Evolutionary conservation across 2,888 invertebrate species (phyloP).

Genomic region (Merodon equestris): DNA sequence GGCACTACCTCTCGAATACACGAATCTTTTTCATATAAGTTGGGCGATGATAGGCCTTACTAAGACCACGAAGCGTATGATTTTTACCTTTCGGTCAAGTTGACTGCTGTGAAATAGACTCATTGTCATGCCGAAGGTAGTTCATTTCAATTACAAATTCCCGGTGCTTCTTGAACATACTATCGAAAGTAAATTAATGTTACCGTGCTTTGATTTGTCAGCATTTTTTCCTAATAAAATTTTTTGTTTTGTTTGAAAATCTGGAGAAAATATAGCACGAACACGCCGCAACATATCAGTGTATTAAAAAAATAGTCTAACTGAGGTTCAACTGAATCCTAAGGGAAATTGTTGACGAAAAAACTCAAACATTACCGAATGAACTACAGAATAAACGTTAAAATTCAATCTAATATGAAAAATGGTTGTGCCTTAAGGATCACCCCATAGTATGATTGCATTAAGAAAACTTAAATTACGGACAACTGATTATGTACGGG

Average conservation of each 20-base stretch:
- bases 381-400: conserved; percentile 35
- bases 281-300: conserved; percentile 44
- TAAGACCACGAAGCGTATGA: no score
- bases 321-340: conserved; percentile 5
- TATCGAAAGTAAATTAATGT: conserved; percentile 12
- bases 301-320: conserved; percentile 6
- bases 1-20: no score
- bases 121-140: no score
- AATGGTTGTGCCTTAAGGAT: conserved; percentile 60
- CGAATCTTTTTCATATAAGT: no score
- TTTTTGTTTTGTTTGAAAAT: background rate
- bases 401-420: conserved; percentile 41
- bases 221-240: no score
- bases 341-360: no score
- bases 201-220: conserved; percentile 29
- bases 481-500: conserved; percentile 8
- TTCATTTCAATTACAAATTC: no score
- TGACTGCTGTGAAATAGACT: no score
- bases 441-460: conserved; percentile 30
- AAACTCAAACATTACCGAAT: no score
- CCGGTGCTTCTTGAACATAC: background rate
- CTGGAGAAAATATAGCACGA: conserved; percentile 14
- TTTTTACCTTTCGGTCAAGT: no score
- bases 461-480: conserved; percentile 16
- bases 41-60: no score